Evolutionary conservation across 2,113 vertebrate genomes (phyloP).

Genomic region (Pelvicachromis taeniatus): DNA sequence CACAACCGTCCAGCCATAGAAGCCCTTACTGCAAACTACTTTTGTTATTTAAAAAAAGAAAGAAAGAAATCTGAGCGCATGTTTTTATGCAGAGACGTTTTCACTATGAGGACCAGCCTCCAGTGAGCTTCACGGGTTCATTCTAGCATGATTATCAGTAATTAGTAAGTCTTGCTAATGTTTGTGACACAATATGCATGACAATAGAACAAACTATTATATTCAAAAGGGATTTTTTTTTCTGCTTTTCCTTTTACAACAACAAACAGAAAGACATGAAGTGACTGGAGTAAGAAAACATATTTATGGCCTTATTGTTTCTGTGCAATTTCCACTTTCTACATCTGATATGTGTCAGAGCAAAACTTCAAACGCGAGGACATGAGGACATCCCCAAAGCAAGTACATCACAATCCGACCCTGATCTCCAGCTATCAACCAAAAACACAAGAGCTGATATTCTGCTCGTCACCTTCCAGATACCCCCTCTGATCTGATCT

Average conservation of each 20-base stretch:
- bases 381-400: not conserved
- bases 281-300: not conserved
- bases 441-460: not conserved
- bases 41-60: not conserved
- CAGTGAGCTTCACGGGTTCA: not conserved
- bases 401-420: not conserved
- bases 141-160: not conserved
- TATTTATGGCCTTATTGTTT: not conserved
- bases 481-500: not conserved
- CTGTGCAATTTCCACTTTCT: no score
- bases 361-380: not conserved
- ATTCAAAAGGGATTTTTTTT: not conserved
- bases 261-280: not conserved
- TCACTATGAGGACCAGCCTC: not conserved
- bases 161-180: not conserved
- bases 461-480: not conserved
- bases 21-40: not conserved
- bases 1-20: slow-evolving; percentile 1
- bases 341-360: not conserved
- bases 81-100: not conserved
- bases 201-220: no score
- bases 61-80: not conserved
- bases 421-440: fast-evolving
- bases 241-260: not conserved
- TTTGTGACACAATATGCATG: not conserved